These are phyloP conservation scores for Acyrthosiphon pisum DNA, from an alignment of 1,140 invertebrate genomes.

Conservation along the genomic window DNA sequence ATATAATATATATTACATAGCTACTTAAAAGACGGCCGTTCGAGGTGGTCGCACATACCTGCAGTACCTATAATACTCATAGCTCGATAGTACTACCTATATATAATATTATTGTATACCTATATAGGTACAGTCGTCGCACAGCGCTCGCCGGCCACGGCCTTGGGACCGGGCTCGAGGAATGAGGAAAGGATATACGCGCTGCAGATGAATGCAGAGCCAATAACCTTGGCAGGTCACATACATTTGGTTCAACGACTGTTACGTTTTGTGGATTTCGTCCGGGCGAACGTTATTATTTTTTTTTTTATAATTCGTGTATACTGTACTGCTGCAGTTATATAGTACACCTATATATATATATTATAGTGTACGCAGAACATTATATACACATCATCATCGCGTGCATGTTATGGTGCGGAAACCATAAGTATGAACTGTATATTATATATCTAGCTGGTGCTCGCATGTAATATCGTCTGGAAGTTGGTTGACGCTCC, in stretches of 20 bases:
- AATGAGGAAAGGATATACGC: constrained; percentile 41
- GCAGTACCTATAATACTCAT: background rate
- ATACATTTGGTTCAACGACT: constrained; percentile 55
- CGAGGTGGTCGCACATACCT: background rate
- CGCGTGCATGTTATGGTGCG: background rate
- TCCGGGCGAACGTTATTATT: constrained; percentile 42
- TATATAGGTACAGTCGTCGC: no score
- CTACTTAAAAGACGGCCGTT: background rate
- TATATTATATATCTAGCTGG: background rate
- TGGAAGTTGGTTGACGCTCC: background rate
- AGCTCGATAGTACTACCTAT: background rate
- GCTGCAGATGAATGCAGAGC: constrained; percentile 27
- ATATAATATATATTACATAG: background rate
- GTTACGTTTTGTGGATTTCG: constrained; percentile 53
- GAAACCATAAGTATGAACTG: background rate
- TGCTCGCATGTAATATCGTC: background rate
- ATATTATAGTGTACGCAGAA: background rate
- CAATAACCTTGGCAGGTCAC: constrained; percentile 56
- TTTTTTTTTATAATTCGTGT: background rate
- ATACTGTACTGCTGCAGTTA: background rate
- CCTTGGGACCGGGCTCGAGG: constrained; percentile 36
- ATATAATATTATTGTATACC: background rate
- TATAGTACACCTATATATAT: background rate
- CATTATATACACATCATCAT: constrained; percentile 12
- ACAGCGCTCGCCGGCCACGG: background rate